These are phyloP conservation scores for Brachionichthys hirsutus DNA, from an alignment of 2,113 vertebrate species.

Conservation along the genomic window DNA sequence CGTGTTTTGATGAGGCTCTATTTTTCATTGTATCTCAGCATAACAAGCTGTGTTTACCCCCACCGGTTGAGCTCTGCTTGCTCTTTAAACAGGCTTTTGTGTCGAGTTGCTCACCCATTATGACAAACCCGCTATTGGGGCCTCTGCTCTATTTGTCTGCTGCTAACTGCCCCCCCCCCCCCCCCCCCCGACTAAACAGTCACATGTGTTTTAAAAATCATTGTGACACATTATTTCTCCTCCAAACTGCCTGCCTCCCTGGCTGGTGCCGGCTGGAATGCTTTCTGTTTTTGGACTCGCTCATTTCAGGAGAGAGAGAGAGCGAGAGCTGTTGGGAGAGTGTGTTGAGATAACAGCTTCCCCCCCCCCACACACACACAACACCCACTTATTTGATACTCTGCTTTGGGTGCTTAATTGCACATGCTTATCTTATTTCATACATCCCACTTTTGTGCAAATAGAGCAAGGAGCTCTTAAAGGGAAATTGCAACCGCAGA, in stretches of 20 bases:
- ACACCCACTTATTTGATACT: slow-evolving; percentile 61
- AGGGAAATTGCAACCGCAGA: slow-evolving; percentile 53
- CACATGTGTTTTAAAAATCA: slow-evolving; percentile 71
- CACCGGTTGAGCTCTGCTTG: slow-evolving; percentile 64
- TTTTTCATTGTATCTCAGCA: slow-evolving; percentile 53
- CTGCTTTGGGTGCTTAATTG: slow-evolving; percentile 61
- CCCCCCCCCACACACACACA: no score
- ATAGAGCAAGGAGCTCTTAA: slow-evolving; percentile 52
- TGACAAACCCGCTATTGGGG: slow-evolving; percentile 70
- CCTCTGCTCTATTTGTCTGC: slow-evolving; percentile 70
- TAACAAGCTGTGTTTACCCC: slow-evolving; percentile 64
- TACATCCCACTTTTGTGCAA: slow-evolving; percentile 56
- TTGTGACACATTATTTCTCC: slow-evolving; percentile 62
- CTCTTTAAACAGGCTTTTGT: slow-evolving; percentile 76
- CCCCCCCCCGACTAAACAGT: slow-evolving; percentile 68
- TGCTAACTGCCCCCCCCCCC: slow-evolving; percentile 71
- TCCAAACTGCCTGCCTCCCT: slow-evolving; percentile 27
- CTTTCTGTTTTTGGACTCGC: slow-evolving; percentile 57
- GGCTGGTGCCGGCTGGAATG: slow-evolving; percentile 41
- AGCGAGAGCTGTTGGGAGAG: slow-evolving; percentile 43
- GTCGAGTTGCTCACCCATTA: slow-evolving; percentile 69
- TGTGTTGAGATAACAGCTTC: slow-evolving; percentile 52
- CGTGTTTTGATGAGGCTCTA: slow-evolving; percentile 48
- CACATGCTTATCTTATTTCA: slow-evolving; percentile 60
- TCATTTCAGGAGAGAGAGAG: slow-evolving; percentile 48